Percentiles rank a stretch among this genome's conserved stretches.
Evolutionary conservation across 2,797 vertebrate genomes (phyloP).

Genomic region (Semotilus atromaculatus): DNA sequence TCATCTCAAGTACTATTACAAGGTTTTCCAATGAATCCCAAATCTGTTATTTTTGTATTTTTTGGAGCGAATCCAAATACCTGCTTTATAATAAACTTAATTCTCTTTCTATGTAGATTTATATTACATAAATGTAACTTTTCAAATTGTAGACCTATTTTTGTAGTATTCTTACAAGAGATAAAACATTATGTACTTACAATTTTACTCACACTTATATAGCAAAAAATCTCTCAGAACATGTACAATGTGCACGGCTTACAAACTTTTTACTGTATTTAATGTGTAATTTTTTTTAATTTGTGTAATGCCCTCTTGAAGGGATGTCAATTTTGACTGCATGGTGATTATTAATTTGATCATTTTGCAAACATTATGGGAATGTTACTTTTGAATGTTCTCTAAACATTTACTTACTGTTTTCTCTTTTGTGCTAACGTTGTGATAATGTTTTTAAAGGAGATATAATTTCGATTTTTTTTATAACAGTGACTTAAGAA

Average conservation of each 20-base stretch:
- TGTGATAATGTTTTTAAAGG: no score
- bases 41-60: not conserved
- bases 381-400: no score
- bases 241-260: not conserved
- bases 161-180: not conserved
- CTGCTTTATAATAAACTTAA: not conserved
- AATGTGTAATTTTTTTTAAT: not conserved
- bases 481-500: no score
- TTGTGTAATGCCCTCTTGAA: not conserved
- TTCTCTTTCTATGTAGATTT: not conserved
- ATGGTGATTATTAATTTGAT: no score
- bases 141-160: not conserved
- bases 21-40: not conserved
- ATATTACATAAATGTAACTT: not conserved
- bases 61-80: not conserved
- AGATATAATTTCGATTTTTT: no score
- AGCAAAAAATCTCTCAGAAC: no score
- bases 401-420: no score
- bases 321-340: no score
- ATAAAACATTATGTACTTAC: not conserved
- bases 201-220: no score
- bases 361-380: no score
- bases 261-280: not conserved
- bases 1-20: not conserved
- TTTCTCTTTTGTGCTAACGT: no score